Conservation (phyloP, 1,140 invertebrate genomes). For the Heliconius hewitsoni region DNA sequence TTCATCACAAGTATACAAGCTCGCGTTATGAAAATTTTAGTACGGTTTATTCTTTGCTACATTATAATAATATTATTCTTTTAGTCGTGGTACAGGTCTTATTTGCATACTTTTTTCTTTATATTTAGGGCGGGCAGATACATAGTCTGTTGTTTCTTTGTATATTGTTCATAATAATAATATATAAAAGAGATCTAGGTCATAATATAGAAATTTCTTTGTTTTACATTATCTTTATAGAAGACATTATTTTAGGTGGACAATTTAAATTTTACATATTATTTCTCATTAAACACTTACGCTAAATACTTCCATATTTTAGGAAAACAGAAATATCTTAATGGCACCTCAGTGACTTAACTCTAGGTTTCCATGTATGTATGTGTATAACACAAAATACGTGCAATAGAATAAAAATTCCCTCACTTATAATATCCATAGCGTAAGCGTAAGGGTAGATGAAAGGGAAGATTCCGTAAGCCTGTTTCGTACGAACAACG, state of each 20-base stretch:
- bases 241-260: not conserved
- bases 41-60: conserved; percentile 8
- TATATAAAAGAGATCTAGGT: not conserved
- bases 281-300: not conserved
- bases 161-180: not conserved
- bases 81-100: conserved; percentile 1
- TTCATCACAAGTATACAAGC: conserved; percentile 14
- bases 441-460: conserved; percentile 23
- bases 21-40: conserved; percentile 12
- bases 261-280: not conserved
- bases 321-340: too few species aligned
- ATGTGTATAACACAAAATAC: not conserved
- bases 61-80: conserved; percentile 4
- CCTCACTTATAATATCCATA: not conserved
- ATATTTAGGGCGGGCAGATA: not conserved
- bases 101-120: conserved; percentile 12
- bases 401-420: not conserved
- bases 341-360: too few species aligned
- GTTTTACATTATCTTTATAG: not conserved
- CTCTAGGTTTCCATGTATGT: too few species aligned
- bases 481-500: conserved; percentile 34
- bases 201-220: not conserved
- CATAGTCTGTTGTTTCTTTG: not conserved
- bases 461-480: conserved; percentile 27
- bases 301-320: too few species aligned